phyloP scores from a whole-genome alignment of 2,113 vertebrate species.

The Eonycteris spelaea region DNA sequence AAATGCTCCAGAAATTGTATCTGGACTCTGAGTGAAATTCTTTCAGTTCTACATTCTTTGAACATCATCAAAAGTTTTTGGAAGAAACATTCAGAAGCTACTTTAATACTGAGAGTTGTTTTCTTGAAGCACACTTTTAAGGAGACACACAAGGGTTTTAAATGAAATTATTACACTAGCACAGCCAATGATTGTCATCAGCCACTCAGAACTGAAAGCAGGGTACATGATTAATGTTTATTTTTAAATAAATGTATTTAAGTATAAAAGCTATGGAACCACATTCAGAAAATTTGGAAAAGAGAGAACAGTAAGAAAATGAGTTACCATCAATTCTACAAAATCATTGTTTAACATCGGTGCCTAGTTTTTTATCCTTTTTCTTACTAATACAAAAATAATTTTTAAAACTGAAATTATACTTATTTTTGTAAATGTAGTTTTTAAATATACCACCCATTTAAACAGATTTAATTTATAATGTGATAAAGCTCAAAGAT shows the following conservation, averaged over 20 bases:
- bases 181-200: neutral
- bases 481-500: neutral
- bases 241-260: constrained; percentile 17
- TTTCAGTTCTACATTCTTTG: neutral
- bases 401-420: neutral
- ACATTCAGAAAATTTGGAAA: neutral
- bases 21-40: neutral
- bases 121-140: neutral
- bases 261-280: neutral
- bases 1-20: neutral
- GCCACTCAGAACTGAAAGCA: neutral
- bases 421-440: neutral
- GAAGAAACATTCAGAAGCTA: constrained; percentile 19
- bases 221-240: neutral
- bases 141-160: neutral
- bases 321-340: neutral
- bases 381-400: neutral
- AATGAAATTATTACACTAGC: neutral
- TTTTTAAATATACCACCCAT: neutral
- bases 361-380: neutral
- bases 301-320: neutral
- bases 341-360: neutral
- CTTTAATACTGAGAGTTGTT: neutral
- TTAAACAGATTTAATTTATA: constrained; percentile 31
- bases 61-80: neutral